Evolutionary conservation across 2,888 invertebrate genomes (phyloP).

Genomic region (Alentia gelatinosa): DNA sequence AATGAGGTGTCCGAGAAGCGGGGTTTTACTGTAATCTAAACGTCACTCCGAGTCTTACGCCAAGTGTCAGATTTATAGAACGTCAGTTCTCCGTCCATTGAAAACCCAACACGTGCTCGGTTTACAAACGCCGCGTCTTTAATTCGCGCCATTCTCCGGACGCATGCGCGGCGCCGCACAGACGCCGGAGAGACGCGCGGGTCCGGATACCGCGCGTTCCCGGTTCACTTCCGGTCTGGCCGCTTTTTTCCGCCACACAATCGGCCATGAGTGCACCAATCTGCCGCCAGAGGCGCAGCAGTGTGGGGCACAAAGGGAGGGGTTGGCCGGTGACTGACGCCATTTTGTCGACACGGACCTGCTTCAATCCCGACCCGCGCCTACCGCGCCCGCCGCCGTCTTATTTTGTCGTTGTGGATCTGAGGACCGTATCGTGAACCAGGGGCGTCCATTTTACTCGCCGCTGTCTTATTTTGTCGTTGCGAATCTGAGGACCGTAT

Average conservation of each 20-base stretch:
- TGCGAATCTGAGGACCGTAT: too few relatives aligned
- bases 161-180: background rate
- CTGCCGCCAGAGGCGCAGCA: slow-evolving; percentile 41
- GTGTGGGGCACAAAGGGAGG: slow-evolving; percentile 31
- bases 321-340: background rate
- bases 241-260: slow-evolving; percentile 34
- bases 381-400: background rate
- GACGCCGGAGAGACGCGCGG: background rate
- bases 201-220: background rate
- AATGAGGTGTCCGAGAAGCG: too few relatives aligned
- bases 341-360: slow-evolving; percentile 36
- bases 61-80: too few relatives aligned
- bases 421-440: too few relatives aligned
- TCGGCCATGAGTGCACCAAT: slow-evolving; percentile 43
- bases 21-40: too few relatives aligned
- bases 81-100: too few relatives aligned
- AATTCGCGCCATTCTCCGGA: background rate
- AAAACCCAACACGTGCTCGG: too few relatives aligned
- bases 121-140: background rate
- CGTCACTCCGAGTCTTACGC: too few relatives aligned
- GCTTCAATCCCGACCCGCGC: background rate
- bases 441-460: too few relatives aligned
- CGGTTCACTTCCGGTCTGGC: slow-evolving; percentile 35
- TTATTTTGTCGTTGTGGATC: slow-evolving; percentile 33
- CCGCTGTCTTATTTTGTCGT: too few relatives aligned